Percentiles rank a stretch among this genome's conserved stretches.
These are phyloP conservation scores for Phoebastria nigripes DNA, from an alignment of 2,797 vertebrate genomes.

Conservation along the genomic window DNA sequence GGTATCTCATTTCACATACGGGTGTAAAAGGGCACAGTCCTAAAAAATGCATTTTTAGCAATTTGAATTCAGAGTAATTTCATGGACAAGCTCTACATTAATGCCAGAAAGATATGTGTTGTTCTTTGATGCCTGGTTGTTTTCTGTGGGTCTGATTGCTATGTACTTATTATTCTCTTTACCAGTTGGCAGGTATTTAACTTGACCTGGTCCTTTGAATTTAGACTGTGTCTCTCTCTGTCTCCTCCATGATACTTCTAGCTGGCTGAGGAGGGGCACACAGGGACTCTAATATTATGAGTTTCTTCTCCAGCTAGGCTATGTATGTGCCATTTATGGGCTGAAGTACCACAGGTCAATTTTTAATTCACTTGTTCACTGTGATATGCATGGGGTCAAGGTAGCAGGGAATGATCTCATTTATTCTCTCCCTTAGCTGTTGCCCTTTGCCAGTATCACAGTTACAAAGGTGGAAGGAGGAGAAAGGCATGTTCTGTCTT, in stretches of 20 bases:
- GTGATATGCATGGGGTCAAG: neutral
- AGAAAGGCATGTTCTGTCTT: neutral
- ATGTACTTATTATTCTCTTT: neutral
- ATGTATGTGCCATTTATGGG: neutral
- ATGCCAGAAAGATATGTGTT: neutral
- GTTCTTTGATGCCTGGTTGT: neutral
- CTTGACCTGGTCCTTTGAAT: neutral
- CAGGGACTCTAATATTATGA: neutral
- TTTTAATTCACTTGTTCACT: neutral
- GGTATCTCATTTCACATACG: neutral
- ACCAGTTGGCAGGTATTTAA: neutral
- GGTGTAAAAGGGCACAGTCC: neutral
- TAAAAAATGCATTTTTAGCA: neutral
- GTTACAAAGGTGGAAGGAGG: neutral
- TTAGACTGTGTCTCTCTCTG: neutral
- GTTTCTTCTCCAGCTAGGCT: neutral
- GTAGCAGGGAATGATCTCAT: neutral
- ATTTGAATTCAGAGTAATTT: neutral
- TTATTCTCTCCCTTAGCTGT: neutral
- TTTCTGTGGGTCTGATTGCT: neutral
- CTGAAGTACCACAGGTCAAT: neutral
- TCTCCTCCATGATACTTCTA: neutral
- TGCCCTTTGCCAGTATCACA: neutral
- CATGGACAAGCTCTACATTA: neutral
- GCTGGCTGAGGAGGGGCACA: neutral